A percentile compares a stretch with the other conserved stretches of the same genome.
phyloP scores from a whole-genome alignment of 2,113 vertebrate species.

The Empidonax alnorum region DNA sequence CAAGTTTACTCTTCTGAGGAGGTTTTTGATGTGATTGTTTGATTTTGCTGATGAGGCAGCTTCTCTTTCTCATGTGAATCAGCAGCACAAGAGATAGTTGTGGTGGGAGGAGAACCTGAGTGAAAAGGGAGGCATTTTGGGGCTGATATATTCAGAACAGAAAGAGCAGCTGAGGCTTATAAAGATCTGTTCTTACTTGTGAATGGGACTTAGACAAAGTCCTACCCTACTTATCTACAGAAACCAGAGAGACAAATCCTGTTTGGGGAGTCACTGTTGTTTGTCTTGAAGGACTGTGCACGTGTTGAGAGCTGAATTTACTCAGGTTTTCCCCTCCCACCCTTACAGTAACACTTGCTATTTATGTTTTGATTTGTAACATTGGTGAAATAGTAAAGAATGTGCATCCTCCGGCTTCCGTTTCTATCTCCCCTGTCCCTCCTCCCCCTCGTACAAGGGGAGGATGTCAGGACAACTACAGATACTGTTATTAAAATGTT shows the following conservation, averaged over 20 bases:
- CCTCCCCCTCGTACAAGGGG: not conserved
- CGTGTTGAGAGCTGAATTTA: conserved; percentile 13
- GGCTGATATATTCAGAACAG: not conserved
- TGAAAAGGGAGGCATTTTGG: not conserved
- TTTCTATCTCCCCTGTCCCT: not conserved
- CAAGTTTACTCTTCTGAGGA: not conserved
- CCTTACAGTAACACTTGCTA: conserved; percentile 17
- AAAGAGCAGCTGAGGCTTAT: not conserved
- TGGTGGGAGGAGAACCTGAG: not conserved
- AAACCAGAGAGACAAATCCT: not conserved
- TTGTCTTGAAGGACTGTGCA: not conserved
- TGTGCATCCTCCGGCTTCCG: not conserved
- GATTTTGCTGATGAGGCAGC: not conserved
- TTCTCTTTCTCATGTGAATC: not conserved
- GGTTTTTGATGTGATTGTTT: not conserved
- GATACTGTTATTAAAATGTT: not conserved
- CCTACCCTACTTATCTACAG: not conserved
- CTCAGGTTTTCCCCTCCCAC: conserved; percentile 43
- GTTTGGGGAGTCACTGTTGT: not conserved
- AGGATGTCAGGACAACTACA: not conserved
- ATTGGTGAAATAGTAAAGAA: not conserved
- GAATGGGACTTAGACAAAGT: not conserved
- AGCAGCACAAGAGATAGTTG: not conserved
- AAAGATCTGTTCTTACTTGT: not conserved
- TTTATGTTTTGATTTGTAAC: conserved; percentile 39